phyloP scores from a whole-genome alignment of 2,113 vertebrate genomes.

The Pristiophorus japonicus region DNA sequence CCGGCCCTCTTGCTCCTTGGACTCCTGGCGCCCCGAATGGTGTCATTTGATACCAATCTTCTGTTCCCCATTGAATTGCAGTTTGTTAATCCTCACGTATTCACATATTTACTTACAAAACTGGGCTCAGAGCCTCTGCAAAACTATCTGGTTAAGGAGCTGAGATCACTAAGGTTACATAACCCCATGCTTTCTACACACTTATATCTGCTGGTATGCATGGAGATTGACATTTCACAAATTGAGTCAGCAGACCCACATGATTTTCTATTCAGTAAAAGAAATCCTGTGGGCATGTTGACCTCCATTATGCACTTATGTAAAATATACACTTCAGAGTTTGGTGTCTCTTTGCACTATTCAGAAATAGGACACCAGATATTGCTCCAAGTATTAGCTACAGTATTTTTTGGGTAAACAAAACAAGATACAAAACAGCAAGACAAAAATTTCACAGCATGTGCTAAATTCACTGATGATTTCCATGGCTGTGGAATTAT shows the following conservation, averaged over 20 bases:
- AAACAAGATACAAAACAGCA: background rate
- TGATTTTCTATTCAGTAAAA: background rate
- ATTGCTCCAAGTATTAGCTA: background rate
- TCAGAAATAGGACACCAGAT: background rate
- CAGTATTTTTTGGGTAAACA: background rate
- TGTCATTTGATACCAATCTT: background rate
- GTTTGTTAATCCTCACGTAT: background rate
- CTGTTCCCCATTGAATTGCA: background rate
- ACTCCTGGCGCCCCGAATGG: too few species aligned
- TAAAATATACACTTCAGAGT: background rate
- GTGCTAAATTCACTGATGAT: background rate
- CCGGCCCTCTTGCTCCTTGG: too few species aligned
- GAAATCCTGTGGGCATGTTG: background rate
- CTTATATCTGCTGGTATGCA: background rate
- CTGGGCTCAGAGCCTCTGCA: background rate
- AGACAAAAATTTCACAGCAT: too few species aligned
- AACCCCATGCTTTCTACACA: background rate
- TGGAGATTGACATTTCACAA: background rate
- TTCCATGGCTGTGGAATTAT: background rate
- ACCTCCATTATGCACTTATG: background rate
- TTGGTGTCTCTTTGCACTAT: background rate
- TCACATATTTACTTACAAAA: background rate
- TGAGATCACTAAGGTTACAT: background rate
- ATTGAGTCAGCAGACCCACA: background rate
- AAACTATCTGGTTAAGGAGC: background rate